These are phyloP conservation scores for Sphaerophoria taeniata DNA, from an alignment of 2,888 invertebrate species.

Conservation along the genomic window DNA sequence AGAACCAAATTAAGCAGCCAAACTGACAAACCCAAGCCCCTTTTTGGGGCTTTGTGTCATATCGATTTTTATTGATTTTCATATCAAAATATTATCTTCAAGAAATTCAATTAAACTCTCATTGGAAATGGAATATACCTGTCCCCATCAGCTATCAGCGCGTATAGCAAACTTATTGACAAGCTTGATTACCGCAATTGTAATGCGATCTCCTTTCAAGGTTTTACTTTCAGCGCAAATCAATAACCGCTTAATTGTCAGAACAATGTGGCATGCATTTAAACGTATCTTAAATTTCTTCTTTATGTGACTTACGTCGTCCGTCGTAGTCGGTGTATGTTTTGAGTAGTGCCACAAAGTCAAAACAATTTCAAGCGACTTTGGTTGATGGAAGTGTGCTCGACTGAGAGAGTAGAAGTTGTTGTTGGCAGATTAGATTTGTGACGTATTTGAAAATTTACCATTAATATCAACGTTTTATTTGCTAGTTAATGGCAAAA, in stretches of 20 bases:
- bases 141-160: background rate
- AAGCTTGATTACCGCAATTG: slow-evolving; percentile 47
- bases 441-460: slow-evolving; percentile 30
- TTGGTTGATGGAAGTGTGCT: background rate
- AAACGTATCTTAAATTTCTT: slow-evolving; percentile 29
- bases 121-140: background rate
- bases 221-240: slow-evolving; percentile 55
- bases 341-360: background rate
- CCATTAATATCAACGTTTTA: slow-evolving; percentile 29
- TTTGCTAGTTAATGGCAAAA: slow-evolving; percentile 21
- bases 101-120: slow-evolving; percentile 44
- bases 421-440: slow-evolving; percentile 11
- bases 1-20: slow-evolving; percentile 59
- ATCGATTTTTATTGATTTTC: background rate
- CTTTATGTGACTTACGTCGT: no score
- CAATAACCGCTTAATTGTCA: slow-evolving; percentile 67
- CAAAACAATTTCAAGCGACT: background rate
- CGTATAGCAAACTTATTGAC: slow-evolving; percentile 3
- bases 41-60: slow-evolving; percentile 6
- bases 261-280: slow-evolving; percentile 49
- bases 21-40: slow-evolving; percentile 48
- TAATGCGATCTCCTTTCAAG: slow-evolving; percentile 64
- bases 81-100: slow-evolving; percentile 3
- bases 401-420: background rate
- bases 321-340: background rate